Evolutionary conservation across 2,888 invertebrate species (phyloP).

Genomic region (Tortricodes alternella): DNA sequence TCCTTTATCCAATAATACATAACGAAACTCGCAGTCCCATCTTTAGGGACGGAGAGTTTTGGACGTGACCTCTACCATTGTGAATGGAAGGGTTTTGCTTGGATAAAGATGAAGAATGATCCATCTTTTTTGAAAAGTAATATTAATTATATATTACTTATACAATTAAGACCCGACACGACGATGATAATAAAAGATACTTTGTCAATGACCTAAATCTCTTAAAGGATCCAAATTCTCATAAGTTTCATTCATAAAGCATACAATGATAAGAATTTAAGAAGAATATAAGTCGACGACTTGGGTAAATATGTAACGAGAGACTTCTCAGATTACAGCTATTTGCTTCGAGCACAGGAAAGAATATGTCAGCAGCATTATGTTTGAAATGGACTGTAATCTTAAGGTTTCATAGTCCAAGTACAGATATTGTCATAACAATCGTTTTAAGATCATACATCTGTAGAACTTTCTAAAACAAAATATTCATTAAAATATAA

Average conservation of each 20-base stretch:
- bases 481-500: too few species aligned
- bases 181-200: background rate
- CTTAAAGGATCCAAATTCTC: background rate
- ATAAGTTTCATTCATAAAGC: background rate
- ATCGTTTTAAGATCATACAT: too few species aligned
- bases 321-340: conserved; percentile 1
- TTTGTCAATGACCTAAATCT: background rate
- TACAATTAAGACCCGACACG: background rate
- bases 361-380: background rate
- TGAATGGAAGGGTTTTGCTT: background rate
- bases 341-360: conserved; percentile 4
- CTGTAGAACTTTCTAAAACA: too few species aligned
- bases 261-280: background rate
- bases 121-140: background rate
- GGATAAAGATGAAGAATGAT: background rate
- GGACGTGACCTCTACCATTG: conserved; percentile 12
- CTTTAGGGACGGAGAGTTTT: conserved; percentile 36
- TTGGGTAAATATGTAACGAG: conserved; percentile 6
- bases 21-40: conserved; percentile 47
- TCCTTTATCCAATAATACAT: conserved; percentile 59
- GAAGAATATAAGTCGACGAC: background rate
- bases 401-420: background rate
- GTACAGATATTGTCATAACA: too few species aligned
- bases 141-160: too few species aligned
- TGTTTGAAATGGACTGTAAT: background rate